Conservation (phyloP, 2,113 vertebrate species). For the Zosterops japonicus region DNA sequence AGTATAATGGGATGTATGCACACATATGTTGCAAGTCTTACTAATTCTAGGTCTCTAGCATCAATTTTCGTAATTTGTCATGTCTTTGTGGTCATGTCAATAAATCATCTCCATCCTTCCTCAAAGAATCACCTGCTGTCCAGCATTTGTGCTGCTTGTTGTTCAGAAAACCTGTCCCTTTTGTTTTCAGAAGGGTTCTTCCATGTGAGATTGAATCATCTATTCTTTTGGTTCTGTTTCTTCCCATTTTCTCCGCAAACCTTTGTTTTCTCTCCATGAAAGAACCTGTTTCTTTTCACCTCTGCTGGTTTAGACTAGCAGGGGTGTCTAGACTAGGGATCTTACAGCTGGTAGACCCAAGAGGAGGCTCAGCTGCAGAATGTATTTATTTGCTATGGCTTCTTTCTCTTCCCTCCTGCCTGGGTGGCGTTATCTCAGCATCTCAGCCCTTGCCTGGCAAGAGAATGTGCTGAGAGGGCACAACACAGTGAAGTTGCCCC, state of each 20-base stretch:
- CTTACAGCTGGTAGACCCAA: background rate
- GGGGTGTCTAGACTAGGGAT: background rate
- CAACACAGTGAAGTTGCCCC: conserved; percentile 23
- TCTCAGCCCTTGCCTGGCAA: conserved; percentile 37
- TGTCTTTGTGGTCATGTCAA: background rate
- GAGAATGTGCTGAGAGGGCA: conserved; percentile 57
- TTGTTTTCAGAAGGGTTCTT: background rate
- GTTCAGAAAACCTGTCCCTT: background rate
- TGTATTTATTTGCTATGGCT: conserved; percentile 23
- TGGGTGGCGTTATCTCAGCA: conserved; percentile 36
- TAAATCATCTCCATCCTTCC: background rate
- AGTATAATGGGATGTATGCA: background rate
- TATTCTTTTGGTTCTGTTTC: background rate
- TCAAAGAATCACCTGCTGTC: background rate
- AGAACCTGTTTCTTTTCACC: background rate
- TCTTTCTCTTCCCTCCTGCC: background rate
- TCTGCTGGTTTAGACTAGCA: conserved; percentile 10
- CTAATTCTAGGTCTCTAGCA: background rate
- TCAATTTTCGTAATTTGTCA: background rate
- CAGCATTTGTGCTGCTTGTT: background rate
- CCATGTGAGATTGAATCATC: background rate
- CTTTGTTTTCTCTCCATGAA: background rate
- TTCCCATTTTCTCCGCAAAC: background rate
- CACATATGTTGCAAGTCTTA: background rate
- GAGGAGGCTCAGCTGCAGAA: conserved; percentile 1